These are phyloP conservation scores for Ceyx erithaca DNA, from an alignment of 2,797 vertebrate genomes.

Conservation along the genomic window DNA sequence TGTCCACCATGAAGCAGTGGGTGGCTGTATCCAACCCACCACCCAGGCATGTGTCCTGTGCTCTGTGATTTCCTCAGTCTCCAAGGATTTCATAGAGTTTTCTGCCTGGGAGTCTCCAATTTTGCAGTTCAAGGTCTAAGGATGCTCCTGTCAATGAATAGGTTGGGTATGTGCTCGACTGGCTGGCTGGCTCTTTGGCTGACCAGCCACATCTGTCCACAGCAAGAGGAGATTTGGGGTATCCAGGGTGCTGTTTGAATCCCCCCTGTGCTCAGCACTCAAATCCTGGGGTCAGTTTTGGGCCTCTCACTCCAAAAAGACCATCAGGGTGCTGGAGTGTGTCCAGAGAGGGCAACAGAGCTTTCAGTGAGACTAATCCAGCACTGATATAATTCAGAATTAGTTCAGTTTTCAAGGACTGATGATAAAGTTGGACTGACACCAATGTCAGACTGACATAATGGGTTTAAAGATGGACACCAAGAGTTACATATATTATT, in stretches of 20 bases:
- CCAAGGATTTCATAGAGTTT: constrained; percentile 4
- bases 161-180: neutral
- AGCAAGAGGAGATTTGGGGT: neutral
- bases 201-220: neutral
- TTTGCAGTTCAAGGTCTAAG: constrained; percentile 33
- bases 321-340: neutral
- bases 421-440: neutral
- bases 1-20: neutral
- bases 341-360: neutral
- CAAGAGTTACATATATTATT: neutral
- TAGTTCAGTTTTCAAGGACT: neutral
- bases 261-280: neutral
- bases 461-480: neutral
- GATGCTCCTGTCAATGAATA: neutral
- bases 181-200: neutral
- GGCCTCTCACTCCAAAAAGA: neutral
- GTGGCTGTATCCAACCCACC: neutral
- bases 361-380: neutral
- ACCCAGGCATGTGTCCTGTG: neutral
- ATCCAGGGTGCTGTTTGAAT: neutral
- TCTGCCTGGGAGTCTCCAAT: neutral
- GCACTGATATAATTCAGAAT: neutral
- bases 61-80: neutral
- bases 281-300: neutral
- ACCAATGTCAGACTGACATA: neutral